Evolutionary conservation across 1,140 invertebrate species (phyloP).

Genomic region (Ceratitis capitata): DNA sequence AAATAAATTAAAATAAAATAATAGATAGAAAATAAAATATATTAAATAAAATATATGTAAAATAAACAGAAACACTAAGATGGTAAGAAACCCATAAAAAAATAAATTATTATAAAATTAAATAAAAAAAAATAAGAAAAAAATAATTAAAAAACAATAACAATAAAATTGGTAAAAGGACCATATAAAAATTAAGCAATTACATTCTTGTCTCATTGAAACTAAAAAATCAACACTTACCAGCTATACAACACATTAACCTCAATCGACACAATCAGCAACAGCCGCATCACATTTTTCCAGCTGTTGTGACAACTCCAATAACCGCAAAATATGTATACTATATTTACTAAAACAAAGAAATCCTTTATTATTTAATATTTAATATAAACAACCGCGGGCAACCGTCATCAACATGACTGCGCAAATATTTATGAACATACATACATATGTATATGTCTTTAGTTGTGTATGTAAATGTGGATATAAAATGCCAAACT

Average conservation of each 20-base stretch:
- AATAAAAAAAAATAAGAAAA: not conserved
- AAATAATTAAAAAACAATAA: not conserved
- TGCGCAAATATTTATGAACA: not conserved
- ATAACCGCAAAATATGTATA: not conserved
- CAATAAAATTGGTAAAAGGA: not conserved
- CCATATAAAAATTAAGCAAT: too few species aligned
- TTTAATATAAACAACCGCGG: conserved; percentile 30
- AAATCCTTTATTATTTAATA: conserved; percentile 34
- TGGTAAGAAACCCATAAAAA: not conserved
- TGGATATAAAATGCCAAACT: not conserved
- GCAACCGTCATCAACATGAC: not conserved
- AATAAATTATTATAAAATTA: not conserved
- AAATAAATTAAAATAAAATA: too few species aligned
- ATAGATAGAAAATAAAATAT: not conserved
- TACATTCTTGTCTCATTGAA: too few species aligned
- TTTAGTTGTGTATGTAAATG: not conserved
- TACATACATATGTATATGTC: not conserved
- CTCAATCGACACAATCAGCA: conserved; percentile 12
- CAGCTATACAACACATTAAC: conserved; percentile 2
- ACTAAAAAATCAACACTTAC: not conserved
- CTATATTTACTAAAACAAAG: not conserved
- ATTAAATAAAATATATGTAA: not conserved
- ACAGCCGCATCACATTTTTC: not conserved
- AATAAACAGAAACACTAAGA: not conserved
- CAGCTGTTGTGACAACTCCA: conserved; percentile 19